A percentile compares a stretch with the other conserved stretches of the same genome.
Evolutionary conservation across 1,140 invertebrate genomes (phyloP).

Genomic region (Thaumetopoea pityocampa): DNA sequence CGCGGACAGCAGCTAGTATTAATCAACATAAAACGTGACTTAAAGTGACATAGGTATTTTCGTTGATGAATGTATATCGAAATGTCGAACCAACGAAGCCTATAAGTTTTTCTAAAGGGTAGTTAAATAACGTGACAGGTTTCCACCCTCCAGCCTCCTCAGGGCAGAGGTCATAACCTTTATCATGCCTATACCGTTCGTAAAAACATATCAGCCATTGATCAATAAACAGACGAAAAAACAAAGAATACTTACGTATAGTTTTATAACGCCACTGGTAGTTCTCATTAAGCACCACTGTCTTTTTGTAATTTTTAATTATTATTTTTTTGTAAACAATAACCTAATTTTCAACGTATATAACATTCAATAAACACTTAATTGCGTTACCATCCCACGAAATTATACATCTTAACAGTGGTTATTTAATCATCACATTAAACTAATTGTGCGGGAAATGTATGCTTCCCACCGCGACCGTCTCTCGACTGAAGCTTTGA

Average conservation of each 20-base stretch:
- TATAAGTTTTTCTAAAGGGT: constrained; percentile 24
- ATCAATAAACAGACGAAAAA: constrained; percentile 33
- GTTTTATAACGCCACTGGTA: no score
- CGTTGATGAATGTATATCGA: no score
- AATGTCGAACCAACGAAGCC: no score
- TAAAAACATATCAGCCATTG: constrained; percentile 41
- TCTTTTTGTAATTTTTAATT: no score
- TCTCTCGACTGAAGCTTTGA: constrained; percentile 57
- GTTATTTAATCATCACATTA: constrained; percentile 60
- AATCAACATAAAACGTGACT: no score
- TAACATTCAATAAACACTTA: constrained; percentile 14
- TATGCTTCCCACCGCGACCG: constrained; percentile 26
- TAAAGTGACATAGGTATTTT: no score
- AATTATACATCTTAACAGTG: constrained; percentile 23
- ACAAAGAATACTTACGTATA: constrained; percentile 29
- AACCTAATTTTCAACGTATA: constrained; percentile 17
- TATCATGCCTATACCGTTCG: constrained; percentile 28
- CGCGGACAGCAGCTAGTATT: no score
- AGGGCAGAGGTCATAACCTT: constrained; percentile 52
- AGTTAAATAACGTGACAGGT: constrained; percentile 49
- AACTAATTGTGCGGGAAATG: constrained; percentile 19
- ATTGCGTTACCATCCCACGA: constrained; percentile 29
- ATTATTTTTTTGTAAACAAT: no score
- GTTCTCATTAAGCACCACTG: no score
- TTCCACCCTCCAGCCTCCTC: constrained; percentile 30